phyloP scores from a whole-genome alignment of 2,888 invertebrate species.

The Ormyrus labotus region DNA sequence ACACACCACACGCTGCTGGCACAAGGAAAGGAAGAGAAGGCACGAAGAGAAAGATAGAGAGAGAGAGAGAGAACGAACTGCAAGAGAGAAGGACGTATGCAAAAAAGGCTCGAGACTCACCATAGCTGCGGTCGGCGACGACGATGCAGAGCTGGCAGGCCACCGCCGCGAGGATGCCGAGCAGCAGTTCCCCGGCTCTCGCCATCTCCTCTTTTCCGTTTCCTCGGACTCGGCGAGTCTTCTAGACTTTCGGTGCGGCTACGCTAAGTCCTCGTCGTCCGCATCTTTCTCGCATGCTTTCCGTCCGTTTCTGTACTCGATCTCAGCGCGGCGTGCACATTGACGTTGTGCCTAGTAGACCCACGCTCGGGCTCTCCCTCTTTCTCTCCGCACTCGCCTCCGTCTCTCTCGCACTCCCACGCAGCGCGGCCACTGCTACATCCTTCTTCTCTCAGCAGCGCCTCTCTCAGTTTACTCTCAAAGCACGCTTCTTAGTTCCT shows the following conservation, averaged over 20 bases:
- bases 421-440: background rate
- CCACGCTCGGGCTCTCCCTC: background rate
- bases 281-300: conserved; percentile 36
- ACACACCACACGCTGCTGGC: no score
- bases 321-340: background rate
- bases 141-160: conserved; percentile 55
- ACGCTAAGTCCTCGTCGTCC: conserved; percentile 17
- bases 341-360: background rate
- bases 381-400: conserved; percentile 2
- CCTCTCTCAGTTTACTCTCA: background rate
- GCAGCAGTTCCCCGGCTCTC: conserved; percentile 30
- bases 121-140: conserved; percentile 59
- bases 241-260: background rate
- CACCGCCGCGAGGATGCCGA: conserved; percentile 36
- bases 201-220: conserved; percentile 27
- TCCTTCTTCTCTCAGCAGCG: background rate
- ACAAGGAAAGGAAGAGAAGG: no score
- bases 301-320: conserved; percentile 13
- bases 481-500: no score
- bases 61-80: background rate
- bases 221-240: background rate
- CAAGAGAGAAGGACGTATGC: background rate
- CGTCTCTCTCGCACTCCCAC: background rate
- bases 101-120: conserved; percentile 53
- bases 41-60: background rate